phyloP scores from a whole-genome alignment of 2,888 invertebrate genomes.

The Anoplius nigerrimus region DNA sequence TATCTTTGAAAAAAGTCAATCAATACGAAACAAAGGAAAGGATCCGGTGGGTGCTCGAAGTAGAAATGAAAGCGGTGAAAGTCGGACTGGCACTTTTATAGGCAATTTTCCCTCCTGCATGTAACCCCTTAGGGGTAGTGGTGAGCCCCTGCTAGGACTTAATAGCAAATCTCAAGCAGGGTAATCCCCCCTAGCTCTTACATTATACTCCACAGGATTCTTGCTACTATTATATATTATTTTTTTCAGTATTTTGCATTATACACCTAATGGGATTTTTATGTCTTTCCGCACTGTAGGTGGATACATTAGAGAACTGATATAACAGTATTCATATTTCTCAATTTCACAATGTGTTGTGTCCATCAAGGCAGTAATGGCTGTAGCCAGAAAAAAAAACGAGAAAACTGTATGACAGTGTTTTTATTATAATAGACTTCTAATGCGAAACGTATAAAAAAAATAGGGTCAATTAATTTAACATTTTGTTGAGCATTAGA shows the following conservation, averaged over 20 bases:
- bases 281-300: conserved; percentile 50
- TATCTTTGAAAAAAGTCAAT: conserved; percentile 33
- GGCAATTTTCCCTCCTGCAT: conserved; percentile 55
- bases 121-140: conserved; percentile 50
- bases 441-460: too few relatives aligned
- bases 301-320: conserved; percentile 15
- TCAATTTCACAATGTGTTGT: too few relatives aligned
- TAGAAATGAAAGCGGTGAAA: conserved; percentile 60
- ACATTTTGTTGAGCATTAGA: not conserved
- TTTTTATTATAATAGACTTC: too few relatives aligned
- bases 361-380: too few relatives aligned
- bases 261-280: conserved; percentile 61
- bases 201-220: conserved; percentile 32
- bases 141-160: conserved; percentile 64
- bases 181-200: conserved; percentile 50
- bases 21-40: not conserved
- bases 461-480: not conserved
- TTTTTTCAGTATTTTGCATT: conserved; percentile 60
- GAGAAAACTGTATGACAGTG: too few relatives aligned
- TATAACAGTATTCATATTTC: too few relatives aligned
- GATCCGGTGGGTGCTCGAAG: conserved; percentile 17
- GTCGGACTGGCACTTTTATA: conserved; percentile 66
- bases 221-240: conserved; percentile 39
- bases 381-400: too few relatives aligned
- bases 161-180: conserved; percentile 56